Conservation (phyloP, 2,113 vertebrate genomes). For the Caloenas nicobarica region DNA sequence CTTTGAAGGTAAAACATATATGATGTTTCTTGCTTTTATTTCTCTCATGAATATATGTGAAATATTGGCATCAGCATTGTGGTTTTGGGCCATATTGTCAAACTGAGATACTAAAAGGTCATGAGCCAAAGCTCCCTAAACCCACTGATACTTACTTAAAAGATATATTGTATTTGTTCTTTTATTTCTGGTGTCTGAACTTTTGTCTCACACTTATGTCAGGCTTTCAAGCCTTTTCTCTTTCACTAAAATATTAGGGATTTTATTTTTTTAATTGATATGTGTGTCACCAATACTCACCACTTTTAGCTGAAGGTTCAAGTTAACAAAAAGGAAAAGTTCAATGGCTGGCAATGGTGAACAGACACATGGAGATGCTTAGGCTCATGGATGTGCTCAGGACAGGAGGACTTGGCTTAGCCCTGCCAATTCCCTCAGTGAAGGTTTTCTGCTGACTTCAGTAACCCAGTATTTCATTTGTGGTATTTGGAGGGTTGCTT, state of each 20-base stretch:
- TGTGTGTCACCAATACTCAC: neutral
- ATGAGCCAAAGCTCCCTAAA: neutral
- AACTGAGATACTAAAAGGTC: neutral
- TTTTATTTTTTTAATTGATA: neutral
- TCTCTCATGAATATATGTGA: conserved; percentile 1
- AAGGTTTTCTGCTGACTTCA: neutral
- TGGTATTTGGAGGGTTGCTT: neutral
- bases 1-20: neutral
- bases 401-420: neutral
- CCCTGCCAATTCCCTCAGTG: neutral
- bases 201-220: neutral
- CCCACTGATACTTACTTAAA: neutral
- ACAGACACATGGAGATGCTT: neutral
- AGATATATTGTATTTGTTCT: neutral
- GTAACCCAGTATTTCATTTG: neutral
- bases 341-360: neutral
- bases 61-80: neutral
- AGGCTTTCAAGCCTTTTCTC: neutral
- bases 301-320: neutral
- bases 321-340: neutral
- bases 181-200: neutral
- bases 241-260: neutral
- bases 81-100: neutral
- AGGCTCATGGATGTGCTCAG: neutral
- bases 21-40: neutral